Evolutionary conservation across 2,113 vertebrate species (phyloP).

Genomic region (Antechinus flavipes): DNA sequence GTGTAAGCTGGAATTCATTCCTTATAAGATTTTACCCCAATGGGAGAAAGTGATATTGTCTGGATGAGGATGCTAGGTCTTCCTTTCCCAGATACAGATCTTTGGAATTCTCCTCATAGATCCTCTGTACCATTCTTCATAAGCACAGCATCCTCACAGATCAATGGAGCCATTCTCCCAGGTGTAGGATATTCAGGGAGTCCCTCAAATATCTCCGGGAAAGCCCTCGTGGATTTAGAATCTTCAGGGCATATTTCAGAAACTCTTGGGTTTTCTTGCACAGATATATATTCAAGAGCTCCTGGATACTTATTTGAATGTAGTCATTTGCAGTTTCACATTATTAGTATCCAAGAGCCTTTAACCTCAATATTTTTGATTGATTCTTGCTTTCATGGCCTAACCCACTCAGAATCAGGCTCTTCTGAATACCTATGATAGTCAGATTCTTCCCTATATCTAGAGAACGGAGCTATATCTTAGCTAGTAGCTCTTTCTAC

Average conservation of each 20-base stretch:
- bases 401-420: background rate
- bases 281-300: background rate
- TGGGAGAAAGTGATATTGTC: background rate
- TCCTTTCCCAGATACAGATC: background rate
- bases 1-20: background rate
- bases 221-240: background rate
- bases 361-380: background rate
- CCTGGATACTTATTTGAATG: background rate
- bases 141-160: background rate
- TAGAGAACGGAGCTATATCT: background rate
- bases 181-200: background rate
- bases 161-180: background rate
- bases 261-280: background rate
- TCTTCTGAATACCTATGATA: background rate
- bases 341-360: background rate
- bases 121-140: background rate
- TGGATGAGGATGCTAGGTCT: background rate
- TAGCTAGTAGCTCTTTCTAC: background rate
- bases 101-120: background rate
- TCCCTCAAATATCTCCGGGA: background rate
- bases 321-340: background rate
- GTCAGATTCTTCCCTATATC: background rate
- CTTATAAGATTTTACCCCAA: background rate
- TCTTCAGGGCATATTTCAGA: background rate
- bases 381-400: background rate